A percentile compares a stretch with the other conserved stretches of the same genome.
Conservation (phyloP, 2,113 vertebrate species). For the Phylloscopus trochilus region DNA sequence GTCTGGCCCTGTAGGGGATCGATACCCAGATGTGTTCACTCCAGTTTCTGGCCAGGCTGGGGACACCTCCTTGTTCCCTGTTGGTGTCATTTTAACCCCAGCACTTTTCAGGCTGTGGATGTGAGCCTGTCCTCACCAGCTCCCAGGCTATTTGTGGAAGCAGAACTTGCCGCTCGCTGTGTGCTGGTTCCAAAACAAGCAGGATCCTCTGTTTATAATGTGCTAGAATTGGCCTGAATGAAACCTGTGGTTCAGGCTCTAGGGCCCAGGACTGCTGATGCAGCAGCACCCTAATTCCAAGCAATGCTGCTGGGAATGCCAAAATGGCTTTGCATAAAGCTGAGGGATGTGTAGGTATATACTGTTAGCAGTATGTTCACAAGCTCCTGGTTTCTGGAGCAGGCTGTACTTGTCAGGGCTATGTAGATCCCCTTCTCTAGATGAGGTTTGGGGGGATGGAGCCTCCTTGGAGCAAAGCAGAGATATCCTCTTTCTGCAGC, state of each 20-base stretch:
- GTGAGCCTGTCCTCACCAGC: neutral
- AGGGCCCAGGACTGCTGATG: neutral
- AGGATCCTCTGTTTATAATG: conserved; percentile 37
- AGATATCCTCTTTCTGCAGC: neutral
- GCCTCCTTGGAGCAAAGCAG: neutral
- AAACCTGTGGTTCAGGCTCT: neutral
- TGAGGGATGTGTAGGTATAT: neutral
- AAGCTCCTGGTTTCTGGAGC: neutral
- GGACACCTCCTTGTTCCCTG: neutral
- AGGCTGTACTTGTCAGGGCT: neutral
- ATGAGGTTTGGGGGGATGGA: neutral
- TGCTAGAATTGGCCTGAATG: neutral
- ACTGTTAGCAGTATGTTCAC: neutral
- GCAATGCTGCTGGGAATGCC: neutral
- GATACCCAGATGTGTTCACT: neutral
- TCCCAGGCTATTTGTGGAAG: neutral
- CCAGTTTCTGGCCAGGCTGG: neutral
- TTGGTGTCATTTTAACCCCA: neutral
- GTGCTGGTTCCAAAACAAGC: neutral
- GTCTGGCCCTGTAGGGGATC: neutral
- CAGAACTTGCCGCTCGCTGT: neutral
- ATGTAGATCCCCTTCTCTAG: neutral
- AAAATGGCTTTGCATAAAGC: neutral
- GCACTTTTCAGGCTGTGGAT: neutral
- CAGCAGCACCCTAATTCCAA: neutral